phyloP scores from a whole-genome alignment of 2,113 vertebrate genomes.

The Erythrolamprus reginae region DNA sequence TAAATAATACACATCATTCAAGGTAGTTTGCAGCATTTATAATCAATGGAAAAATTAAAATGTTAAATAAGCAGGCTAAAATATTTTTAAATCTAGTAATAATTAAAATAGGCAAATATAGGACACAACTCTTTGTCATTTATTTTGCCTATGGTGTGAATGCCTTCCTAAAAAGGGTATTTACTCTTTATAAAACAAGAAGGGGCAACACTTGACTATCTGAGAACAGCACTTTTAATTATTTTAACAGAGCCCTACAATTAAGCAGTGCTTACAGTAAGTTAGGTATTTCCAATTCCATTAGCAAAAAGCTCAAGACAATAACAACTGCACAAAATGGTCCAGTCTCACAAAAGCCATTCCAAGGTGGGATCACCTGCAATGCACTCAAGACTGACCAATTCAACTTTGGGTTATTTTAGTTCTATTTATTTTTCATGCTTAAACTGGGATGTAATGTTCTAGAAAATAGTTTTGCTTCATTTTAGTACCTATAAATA shows the following conservation, averaged over 20 bases:
- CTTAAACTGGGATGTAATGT: not conserved
- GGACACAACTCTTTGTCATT: not conserved
- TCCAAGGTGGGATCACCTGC: not conserved
- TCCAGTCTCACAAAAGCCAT: not conserved
- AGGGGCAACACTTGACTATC: not conserved
- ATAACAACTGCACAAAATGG: not conserved
- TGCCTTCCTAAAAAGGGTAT: not conserved
- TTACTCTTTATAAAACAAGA: not conserved
- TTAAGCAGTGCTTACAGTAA: not conserved
- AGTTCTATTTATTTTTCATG: not conserved
- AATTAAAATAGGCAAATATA: not conserved
- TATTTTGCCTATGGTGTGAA: not conserved
- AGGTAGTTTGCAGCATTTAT: not conserved
- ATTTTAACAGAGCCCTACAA: not conserved
- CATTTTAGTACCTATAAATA: not conserved
- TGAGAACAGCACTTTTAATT: not conserved
- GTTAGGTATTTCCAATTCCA: not conserved
- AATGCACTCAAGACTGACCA: not conserved
- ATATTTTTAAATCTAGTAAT: not conserved
- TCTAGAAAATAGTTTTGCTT: not conserved
- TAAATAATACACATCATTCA: not conserved
- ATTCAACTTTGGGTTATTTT: not conserved
- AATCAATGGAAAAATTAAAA: not conserved
- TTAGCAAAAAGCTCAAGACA: not conserved
- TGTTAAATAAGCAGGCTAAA: not conserved